Base-by-base conservation (phyloP, 2,113 vertebrate genomes). In the Paralichthys olivaceus region DNA sequence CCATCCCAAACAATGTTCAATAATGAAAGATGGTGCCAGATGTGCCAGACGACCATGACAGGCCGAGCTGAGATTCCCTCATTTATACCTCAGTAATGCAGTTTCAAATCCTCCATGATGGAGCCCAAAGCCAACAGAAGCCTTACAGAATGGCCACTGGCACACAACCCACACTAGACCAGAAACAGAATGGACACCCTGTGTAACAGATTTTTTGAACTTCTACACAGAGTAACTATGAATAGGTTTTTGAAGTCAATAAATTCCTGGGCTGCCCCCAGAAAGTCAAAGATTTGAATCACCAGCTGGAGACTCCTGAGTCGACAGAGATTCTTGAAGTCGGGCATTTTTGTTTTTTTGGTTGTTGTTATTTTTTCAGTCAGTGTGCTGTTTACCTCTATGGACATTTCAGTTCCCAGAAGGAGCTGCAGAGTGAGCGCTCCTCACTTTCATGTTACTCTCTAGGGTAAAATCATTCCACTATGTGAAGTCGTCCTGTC, bases 21-120 rank as follows among this genome's bases (percentile, higher is more conserved):
- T 65, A 81, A 83, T 72, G 75, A 75, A 79, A 75, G 60, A 79
- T 53, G 73, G 37, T 63, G 25, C 28, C 72, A 67, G 61, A 57
- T 84, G 57, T 70, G 60, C 43, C 37, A 37, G 77, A 83, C 80
- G 76, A 43, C 62, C 54, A 34, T 62, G 79, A 81, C 81, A 83
- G 70, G 61, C 34, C 23, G 12, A 5, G 74, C 75, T 73, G 83
- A 84, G 69, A 69, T 59, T 74, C 64, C 59, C 56, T 87, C 65
- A 85, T 83, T 75, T 77, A 75, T 56, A 49, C 69, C 59, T 65
- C 67, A 71, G 75, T 74, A 73, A 87, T 84, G 70, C 2, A 43
- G 37, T 83, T 85, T 80, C 70, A 79, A 66, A 74, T 88, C 83
- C 77, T 84, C 60, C 17, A 0, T 57, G 77, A 86, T 81, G 77